Percentiles rank a stretch among this genome's conserved stretches.
Evolutionary conservation across 2,797 vertebrate species (phyloP).

Genomic region (Apogon hyalosoma): DNA sequence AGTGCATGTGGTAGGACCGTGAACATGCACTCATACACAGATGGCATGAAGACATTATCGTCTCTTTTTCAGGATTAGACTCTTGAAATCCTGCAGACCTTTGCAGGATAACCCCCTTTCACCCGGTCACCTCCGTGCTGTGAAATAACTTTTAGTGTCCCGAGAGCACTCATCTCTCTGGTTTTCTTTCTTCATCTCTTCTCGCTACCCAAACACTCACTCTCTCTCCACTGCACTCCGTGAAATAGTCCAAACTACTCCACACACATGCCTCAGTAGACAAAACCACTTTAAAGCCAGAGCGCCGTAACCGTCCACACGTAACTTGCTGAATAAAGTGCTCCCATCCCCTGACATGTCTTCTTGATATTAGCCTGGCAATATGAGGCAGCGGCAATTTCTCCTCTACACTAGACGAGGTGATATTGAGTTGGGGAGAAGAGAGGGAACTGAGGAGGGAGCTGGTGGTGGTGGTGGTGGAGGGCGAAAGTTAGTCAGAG

Average conservation of each 20-base stretch:
- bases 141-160: conserved; percentile 64
- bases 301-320: conserved; percentile 60
- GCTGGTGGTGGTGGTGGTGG: conserved; percentile 15
- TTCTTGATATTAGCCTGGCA: conserved; percentile 78
- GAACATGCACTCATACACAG: conserved; percentile 22
- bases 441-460: conserved; percentile 76
- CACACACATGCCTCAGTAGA: conserved; percentile 71
- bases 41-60: conserved; percentile 6
- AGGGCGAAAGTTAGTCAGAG: conserved; percentile 40
- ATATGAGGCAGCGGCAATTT: conserved; percentile 78
- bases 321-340: conserved; percentile 78
- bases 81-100: conserved; percentile 46
- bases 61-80: conserved; percentile 15
- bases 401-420: conserved; percentile 70
- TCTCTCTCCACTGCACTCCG: conserved; percentile 25
- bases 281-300: conserved; percentile 69
- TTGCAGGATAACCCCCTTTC: conserved; percentile 44
- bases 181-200: conserved; percentile 36
- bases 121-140: conserved; percentile 47
- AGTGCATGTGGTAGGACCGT: conserved; percentile 14
- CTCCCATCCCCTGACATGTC: conserved; percentile 78
- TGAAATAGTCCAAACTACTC: conserved; percentile 69
- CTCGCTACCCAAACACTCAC: conserved; percentile 36
- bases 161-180: conserved; percentile 52
- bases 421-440: conserved; percentile 80